Percentiles rank a stretch among this genome's conserved stretches.
Evolutionary conservation across 2,113 vertebrate species (phyloP).

Genomic region (Cisticola juncidis): DNA sequence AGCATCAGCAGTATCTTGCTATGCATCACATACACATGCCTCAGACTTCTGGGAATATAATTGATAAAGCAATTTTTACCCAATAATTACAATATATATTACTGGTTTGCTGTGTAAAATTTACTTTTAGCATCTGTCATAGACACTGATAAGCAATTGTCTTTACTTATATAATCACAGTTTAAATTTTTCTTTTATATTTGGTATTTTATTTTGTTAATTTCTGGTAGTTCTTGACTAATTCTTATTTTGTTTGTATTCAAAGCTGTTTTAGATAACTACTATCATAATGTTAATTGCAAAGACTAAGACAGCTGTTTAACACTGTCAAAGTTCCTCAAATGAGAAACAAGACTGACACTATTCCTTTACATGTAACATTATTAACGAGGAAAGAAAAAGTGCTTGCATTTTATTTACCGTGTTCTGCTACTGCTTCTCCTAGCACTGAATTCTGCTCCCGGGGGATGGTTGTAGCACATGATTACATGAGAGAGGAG

Average conservation of each 20-base stretch:
- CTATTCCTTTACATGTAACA: neutral
- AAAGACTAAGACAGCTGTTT: neutral
- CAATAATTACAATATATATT: neutral
- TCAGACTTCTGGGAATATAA: neutral
- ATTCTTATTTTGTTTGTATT: neutral
- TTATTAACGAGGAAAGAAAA: neutral
- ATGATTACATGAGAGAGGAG: neutral
- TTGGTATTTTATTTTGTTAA: neutral
- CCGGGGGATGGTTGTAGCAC: fast-evolving
- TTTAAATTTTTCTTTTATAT: neutral
- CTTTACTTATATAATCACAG: neutral
- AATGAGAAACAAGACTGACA: neutral
- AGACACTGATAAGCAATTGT: neutral
- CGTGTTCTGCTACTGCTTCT: fast-evolving
- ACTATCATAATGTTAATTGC: neutral
- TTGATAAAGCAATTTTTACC: neutral
- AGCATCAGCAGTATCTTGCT: neutral
- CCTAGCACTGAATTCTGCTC: neutral
- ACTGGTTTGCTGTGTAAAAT: neutral
- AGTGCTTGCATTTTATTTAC: neutral
- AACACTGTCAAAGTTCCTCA: neutral
- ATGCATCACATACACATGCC: fast-evolving
- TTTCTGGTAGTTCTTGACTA: neutral
- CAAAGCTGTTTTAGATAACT: neutral
- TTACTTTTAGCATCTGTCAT: neutral